Percentiles rank a stretch among this genome's conserved stretches.
These are phyloP conservation scores for Noctuana brunneofusca DNA, from an alignment of 2,888 invertebrate species.

Conservation along the genomic window DNA sequence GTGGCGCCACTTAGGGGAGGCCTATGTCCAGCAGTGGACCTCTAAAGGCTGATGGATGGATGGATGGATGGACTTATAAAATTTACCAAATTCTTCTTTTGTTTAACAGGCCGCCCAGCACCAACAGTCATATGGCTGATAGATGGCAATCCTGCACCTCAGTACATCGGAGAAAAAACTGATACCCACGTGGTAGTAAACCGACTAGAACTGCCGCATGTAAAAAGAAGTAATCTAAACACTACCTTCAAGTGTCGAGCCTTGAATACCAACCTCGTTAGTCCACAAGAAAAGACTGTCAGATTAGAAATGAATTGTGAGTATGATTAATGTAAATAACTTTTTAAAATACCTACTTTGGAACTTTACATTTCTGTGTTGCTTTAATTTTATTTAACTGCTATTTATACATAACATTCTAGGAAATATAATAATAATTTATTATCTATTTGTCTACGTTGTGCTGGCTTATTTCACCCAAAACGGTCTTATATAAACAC, in stretches of 20 bases:
- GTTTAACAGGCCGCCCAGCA: constrained; percentile 88
- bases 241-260: constrained; percentile 94
- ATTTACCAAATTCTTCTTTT: background rate
- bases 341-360: too few species aligned
- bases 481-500: background rate
- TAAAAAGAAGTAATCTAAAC: constrained; percentile 90
- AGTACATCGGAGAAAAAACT: constrained; percentile 87
- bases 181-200: constrained; percentile 91
- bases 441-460: background rate
- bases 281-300: constrained; percentile 91
- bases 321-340: constrained; percentile 64
- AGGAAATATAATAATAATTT: too few species aligned
- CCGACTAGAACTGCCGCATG: constrained; percentile 87
- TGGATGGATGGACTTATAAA: too few species aligned
- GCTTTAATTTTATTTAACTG: too few species aligned
- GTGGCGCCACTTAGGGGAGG: too few species aligned
- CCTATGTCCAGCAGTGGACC: too few species aligned
- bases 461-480: background rate
- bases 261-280: constrained; percentile 92
- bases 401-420: too few species aligned
- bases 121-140: constrained; percentile 94
- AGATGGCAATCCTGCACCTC: constrained; percentile 87
- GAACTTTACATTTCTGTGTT: too few species aligned
- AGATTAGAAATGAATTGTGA: constrained; percentile 92
- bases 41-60: too few species aligned